Evolutionary conservation across 1,140 invertebrate genomes (phyloP).

Genomic region (Atta texana): DNA sequence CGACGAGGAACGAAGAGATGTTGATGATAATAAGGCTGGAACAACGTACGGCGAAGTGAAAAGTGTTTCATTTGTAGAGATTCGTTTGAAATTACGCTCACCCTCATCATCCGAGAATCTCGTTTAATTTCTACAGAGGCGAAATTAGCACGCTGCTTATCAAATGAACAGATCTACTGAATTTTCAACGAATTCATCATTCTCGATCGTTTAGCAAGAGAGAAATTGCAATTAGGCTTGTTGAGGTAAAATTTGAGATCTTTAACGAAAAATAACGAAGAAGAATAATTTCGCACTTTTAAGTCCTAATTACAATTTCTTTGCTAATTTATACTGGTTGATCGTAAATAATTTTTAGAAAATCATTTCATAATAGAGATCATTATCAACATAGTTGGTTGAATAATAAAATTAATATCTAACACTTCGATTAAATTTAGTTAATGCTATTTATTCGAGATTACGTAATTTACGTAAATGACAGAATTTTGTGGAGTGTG

Average conservation of each 20-base stretch:
- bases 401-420: neutral
- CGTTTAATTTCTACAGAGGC: constrained; percentile 43
- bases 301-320: neutral
- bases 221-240: neutral
- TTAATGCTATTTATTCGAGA: neutral
- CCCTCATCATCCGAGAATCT: constrained; percentile 15
- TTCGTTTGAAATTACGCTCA: constrained; percentile 40
- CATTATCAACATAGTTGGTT: neutral
- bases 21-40: constrained; percentile 45
- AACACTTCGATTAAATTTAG: neutral
- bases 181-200: neutral
- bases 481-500: neutral
- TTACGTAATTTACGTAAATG: constrained; percentile 2
- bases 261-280: neutral
- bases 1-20: neutral
- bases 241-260: neutral
- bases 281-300: neutral
- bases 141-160: constrained; percentile 49
- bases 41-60: constrained; percentile 33
- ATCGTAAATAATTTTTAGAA: neutral
- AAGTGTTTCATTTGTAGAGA: constrained; percentile 49
- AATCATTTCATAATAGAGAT: neutral
- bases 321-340: neutral
- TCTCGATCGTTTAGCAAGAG: neutral
- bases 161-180: constrained; percentile 21